These are phyloP conservation scores for Caenorhabditis elegans DNA, from an alignment of 1,140 invertebrate species.

Conservation along the genomic window WBcel235 BX284602.5:7053501-7054000, in stretches of 20 bases:
- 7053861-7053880: too few species aligned
- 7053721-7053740: not conserved
- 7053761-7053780: not conserved
- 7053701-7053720: not conserved
- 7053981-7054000: not conserved
- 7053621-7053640: not conserved
- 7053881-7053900: too few species aligned
- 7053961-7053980: not conserved
- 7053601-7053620: not conserved
- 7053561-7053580: not conserved
- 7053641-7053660: constrained; percentile 22
- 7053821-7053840: too few species aligned
- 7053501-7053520: constrained; percentile 27
- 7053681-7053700: not conserved
- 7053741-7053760: not conserved
- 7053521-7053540: constrained; percentile 24
- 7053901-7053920: too few species aligned
- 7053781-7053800: not conserved
- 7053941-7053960: constrained; percentile 8
- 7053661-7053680: not conserved
- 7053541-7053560: not conserved
- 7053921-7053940: not conserved
- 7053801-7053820: too few species aligned
- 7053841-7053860: too few species aligned
- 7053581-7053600: not conserved